Evolutionary conservation across 2,797 vertebrate species (phyloP), one percentile per base, ranked within the genome.

Genomic region (Eulemur mongoz): DNA sequence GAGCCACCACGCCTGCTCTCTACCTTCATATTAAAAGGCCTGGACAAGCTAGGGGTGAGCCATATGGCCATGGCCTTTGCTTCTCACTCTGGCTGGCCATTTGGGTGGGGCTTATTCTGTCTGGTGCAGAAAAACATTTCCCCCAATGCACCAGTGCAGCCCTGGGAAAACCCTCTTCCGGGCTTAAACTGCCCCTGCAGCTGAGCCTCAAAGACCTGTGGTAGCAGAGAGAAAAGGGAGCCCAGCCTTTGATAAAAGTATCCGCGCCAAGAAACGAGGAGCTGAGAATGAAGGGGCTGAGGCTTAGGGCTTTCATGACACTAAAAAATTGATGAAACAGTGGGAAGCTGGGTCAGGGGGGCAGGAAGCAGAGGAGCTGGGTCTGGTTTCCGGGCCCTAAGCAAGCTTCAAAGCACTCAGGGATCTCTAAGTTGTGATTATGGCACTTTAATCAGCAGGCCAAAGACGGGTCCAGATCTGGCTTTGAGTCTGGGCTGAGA

Each of bases 391-490:
- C 40, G 81, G 81, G 90, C 81, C 69, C 30, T 73, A 73, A 57
- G 57, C 35, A 92, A 86, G 57, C 14, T 43, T 95, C 78, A 96
- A 91, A 97, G 96, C 40, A 43, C 57, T 82, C 67, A 35, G 22
- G 92, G 54, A 78, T 32, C 82, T 61, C 67, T 50, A 92, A 75
- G 75, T 57, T 88, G 61, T 84, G 82, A 96, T 95, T 67, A 75
- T 30, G 48, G 63, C 8, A 69, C 45, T 92, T 92, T 96, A 89
- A 95, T 50, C 35, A 79, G 75, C 54, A 94, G 57, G 48, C 61
- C 43, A 32, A 91, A 15, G 45, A 15, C 32, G 67, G 80, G 13
- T 32, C 75, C 54, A 27, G 61, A 61, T 94, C 61, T 18, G 69
- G 70, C 48, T 96, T 82, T 61, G 82, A 54, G 59, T 40, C 11